Conservation (phyloP, 2,888 invertebrate genomes). For the Euplexia lucipara region DNA sequence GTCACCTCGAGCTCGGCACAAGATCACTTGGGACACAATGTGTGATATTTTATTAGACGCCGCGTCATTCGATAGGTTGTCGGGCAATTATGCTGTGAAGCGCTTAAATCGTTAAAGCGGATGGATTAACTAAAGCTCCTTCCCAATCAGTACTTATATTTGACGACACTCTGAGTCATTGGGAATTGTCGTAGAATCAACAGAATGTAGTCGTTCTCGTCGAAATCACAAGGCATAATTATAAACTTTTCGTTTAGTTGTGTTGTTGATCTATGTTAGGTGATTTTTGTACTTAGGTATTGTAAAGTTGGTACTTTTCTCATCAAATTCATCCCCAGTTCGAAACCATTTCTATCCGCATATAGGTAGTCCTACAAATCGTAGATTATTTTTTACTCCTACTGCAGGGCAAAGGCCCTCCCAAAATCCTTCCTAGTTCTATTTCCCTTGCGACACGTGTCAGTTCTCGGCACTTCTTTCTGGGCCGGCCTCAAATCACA, state of each 20-base stretch:
- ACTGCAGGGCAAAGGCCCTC: no score
- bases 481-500: no score
- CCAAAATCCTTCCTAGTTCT: no score
- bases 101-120: not conserved
- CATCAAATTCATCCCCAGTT: no score
- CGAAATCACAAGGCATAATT: no score
- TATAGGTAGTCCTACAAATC: no score
- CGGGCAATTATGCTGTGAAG: conserved; percentile 2
- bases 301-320: no score
- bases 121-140: conserved; percentile 1
- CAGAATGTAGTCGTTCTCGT: not conserved
- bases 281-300: no score
- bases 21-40: conserved; percentile 27
- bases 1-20: conserved; percentile 30
- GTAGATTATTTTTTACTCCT: no score
- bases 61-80: conserved; percentile 1
- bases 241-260: not conserved
- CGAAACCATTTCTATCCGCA: no score
- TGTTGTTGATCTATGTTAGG: not conserved
- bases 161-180: not conserved
- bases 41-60: conserved; percentile 24
- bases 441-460: no score
- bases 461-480: no score
- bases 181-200: not conserved
- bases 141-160: conserved; percentile 1